Evolutionary conservation across 2,113 vertebrate species (phyloP).

Genomic region (Paedocypris sp.): DNA sequence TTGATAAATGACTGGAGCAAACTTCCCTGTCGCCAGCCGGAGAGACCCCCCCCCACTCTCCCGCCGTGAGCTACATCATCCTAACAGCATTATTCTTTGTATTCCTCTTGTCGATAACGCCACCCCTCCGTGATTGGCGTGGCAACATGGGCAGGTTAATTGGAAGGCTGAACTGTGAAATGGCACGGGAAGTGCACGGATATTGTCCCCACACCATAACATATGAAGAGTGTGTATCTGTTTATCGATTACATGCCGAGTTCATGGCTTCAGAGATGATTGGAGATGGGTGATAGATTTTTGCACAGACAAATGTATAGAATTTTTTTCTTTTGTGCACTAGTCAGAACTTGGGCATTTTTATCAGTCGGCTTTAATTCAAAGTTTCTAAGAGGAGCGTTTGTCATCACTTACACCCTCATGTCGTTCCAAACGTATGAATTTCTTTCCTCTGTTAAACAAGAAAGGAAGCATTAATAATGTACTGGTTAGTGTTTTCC

Average conservation of each 20-base stretch:
- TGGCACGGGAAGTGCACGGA: conserved; percentile 64
- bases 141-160: conserved; percentile 68
- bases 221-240: conserved; percentile 61
- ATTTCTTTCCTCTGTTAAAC: no score
- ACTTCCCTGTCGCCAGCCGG: conserved; percentile 56
- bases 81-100: conserved; percentile 70
- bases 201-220: conserved; percentile 64
- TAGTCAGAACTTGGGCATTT: neutral
- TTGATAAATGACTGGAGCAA: conserved; percentile 70
- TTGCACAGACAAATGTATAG: conserved; percentile 43
- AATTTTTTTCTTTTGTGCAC: conserved; percentile 36
- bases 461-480: no score
- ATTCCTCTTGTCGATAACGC: conserved; percentile 65
- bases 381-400: neutral
- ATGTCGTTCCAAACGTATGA: no score
- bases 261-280: conserved; percentile 60
- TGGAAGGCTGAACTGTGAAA: conserved; percentile 73
- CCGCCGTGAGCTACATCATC: conserved; percentile 64
- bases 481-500: no score
- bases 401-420: neutral
- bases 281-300: conserved; percentile 64
- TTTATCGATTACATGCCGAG: conserved; percentile 64
- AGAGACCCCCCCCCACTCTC: conserved; percentile 45
- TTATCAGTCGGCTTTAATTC: neutral
- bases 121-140: conserved; percentile 59